Base-by-base conservation (phyloP, 2,797 vertebrate species). In the Betta splendens region DNA sequence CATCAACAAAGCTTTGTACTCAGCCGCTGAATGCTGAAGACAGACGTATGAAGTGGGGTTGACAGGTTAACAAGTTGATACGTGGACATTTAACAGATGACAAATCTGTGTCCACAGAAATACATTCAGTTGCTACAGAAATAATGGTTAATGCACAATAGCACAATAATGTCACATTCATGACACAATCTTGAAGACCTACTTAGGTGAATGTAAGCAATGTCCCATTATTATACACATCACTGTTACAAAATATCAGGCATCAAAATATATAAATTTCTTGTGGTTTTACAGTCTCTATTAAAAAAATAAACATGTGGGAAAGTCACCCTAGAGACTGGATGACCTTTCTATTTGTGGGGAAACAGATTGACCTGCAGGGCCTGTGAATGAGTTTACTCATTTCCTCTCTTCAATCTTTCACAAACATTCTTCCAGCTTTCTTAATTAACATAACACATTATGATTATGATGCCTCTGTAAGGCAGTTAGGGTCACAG, bases 331-430 rank as follows among this genome's bases (percentile, higher is more conserved):
- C 74, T n/a, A 10, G 72, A 76, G 76, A 80, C 69, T 45, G 28
- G 23, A 44, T 81, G 83, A 87, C 82, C 76, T 71, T 79, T 77
- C 57, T 57, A 65, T 73, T 80, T 72, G 33, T 54, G 72, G 28
- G 51, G 56, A 67, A 64, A 46, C 57, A 64, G 25, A 33, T 51
- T 68, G 79, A 85, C 71, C 76, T 22, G 10, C 52, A 53, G 70
- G 78, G 52, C 74, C 69, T 78, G 52, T 51, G 71, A 84, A 82
- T 50, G 32, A 62, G 57, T 69, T 53, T 3, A 59, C 49, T 73
- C 53, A 80, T 79, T 87, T 86, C 79, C 80, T 76, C 53, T 85
- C 61, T 65, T 8, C 16, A 64, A 37, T 58, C 46, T 52, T 63
- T 55, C 61, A 72, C 58, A 76, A 62, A 64, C 62, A 57, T 54